Evolutionary conservation across 2,797 vertebrate species (phyloP), one percentile per base, ranked within the genome.

Genomic region (Semaprochilodus insignis): DNA sequence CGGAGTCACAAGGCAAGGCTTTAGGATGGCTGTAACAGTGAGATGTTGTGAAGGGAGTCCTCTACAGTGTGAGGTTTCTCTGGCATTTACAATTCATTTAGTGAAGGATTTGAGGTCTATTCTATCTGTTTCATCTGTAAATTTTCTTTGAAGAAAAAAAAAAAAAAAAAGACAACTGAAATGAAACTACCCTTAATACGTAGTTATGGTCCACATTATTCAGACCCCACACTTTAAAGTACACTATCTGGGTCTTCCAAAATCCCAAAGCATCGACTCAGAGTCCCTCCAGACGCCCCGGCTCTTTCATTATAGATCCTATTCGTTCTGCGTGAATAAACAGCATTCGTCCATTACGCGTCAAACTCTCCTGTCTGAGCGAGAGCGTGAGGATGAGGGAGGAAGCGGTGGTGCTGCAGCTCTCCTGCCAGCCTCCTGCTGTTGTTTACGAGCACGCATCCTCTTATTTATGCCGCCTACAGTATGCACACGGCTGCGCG

Each of bases 231-330:
- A 48, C 8, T 13, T 31, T 31, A 31, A 31, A 31, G 31, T 31
- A 11, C 44, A 11, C 44, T 48, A 48, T 48, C 59, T 62, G 11
- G 23, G 10, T 62, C 59, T 34, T 52, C 75, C 51, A 51, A 79
- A 81, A 80, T 55, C 71, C 31, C 40, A 70, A n/a, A 82, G 67
- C 69, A 60, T 88, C 74, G 75, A 27, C 60, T 86, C 76, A 81
- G 48, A 75, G 54, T 74, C 81, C 88, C 87, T 6, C 25, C 15
- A 67, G 69, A 85, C 79, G 83, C 65, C 74, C 66, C 10, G 77
- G 70, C 72, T 82, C 67, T 77, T 91, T 88, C 85, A 88, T 91
- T 83, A 89, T 87, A 84, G 80, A 89, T 87, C 87, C 25, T 5
- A 15, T 78, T 90, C 2, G 1, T 40, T 40, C 6, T 8, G 6